These are phyloP conservation scores for Sesamia nonagrioides DNA, from an alignment of 1,140 invertebrate genomes.

Conservation along the genomic window DNA sequence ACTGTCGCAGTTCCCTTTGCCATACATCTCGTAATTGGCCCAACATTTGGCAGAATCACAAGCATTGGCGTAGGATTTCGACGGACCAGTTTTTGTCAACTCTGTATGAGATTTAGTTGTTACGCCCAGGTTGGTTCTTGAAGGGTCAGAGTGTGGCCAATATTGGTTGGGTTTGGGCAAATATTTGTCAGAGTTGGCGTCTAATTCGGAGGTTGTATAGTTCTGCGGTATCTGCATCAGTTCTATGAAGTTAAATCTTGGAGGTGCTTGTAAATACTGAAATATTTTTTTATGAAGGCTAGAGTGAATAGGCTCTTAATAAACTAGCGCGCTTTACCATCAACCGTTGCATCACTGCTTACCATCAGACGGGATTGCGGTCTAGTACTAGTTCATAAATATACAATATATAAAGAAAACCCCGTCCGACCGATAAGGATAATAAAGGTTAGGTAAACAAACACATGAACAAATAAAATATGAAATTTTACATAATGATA, in stretches of 20 bases:
- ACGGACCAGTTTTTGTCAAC: constrained; percentile 29
- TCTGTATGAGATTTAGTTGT: constrained; percentile 42
- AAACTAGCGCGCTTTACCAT: too few species aligned
- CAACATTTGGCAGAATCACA: constrained; percentile 35
- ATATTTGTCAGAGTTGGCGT: constrained; percentile 29
- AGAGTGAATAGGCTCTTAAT: too few species aligned
- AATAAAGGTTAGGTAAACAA: too few species aligned
- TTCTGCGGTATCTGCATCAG: constrained; percentile 59
- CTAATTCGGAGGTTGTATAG: constrained; percentile 49
- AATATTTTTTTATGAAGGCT: neutral
- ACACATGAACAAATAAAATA: too few species aligned
- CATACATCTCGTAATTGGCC: constrained; percentile 22
- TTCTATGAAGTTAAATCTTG: constrained; percentile 60
- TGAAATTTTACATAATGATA: too few species aligned
- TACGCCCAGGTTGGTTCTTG: neutral
- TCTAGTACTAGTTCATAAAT: too few species aligned
- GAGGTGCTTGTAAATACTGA: constrained; percentile 22
- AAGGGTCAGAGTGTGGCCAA: neutral
- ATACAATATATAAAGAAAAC: too few species aligned
- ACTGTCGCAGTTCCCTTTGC: constrained; percentile 1
- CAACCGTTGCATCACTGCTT: too few species aligned
- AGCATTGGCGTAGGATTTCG: constrained; percentile 46
- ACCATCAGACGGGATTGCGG: too few species aligned
- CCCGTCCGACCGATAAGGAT: too few species aligned
- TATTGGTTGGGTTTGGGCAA: constrained; percentile 24